Conservation (phyloP, 2,888 invertebrate genomes). For the Pandemis corylana region DNA sequence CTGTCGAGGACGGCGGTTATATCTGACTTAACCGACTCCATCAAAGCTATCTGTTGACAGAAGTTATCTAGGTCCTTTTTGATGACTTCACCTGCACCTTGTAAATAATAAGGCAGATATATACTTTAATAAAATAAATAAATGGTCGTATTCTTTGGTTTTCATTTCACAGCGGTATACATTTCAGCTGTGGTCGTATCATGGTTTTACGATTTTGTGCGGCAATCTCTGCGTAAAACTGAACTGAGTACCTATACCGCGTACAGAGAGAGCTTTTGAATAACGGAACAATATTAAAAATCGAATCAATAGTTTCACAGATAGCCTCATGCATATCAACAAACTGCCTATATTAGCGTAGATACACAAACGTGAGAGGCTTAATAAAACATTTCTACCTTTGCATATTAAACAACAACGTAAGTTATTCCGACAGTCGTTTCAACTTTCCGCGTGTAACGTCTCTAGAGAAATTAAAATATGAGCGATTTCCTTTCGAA, state of each 20-base stretch:
- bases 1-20: conserved; percentile 21
- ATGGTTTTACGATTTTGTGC: not conserved
- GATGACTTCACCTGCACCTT: not conserved
- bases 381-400: conserved; percentile 34
- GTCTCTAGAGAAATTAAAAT: conserved; percentile 37
- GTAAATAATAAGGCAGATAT: too few relatives aligned
- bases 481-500: conserved; percentile 33
- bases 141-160: not conserved
- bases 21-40: conserved; percentile 16
- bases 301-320: conserved; percentile 23
- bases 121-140: not conserved
- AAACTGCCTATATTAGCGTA: conserved; percentile 22
- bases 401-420: conserved; percentile 36
- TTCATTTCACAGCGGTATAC: not conserved
- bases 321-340: conserved; percentile 29
- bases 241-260: not conserved
- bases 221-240: conserved; percentile 7
- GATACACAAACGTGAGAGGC: conserved; percentile 24
- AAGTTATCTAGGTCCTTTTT: conserved; percentile 20
- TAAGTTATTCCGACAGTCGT: conserved; percentile 23
- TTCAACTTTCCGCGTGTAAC: conserved; percentile 33
- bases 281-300: conserved; percentile 22
- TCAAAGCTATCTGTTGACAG: conserved; percentile 22
- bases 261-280: not conserved
- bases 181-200: conserved; percentile 6